Evolutionary conservation across 2,797 vertebrate species (phyloP).

Genomic region (Apogon hyalosoma): DNA sequence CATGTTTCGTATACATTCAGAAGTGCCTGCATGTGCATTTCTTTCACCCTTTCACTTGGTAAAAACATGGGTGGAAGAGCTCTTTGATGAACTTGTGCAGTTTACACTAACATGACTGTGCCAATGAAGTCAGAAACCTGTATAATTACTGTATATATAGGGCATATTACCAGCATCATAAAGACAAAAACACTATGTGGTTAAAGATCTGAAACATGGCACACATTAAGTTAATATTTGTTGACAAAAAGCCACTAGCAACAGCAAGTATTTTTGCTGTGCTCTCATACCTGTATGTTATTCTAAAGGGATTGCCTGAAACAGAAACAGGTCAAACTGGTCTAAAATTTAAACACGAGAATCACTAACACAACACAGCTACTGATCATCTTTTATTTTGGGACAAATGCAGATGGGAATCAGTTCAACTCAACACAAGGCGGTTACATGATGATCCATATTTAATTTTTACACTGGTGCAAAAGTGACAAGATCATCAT

Average conservation of each 20-base stretch:
- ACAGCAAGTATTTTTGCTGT: slow-evolving; percentile 10
- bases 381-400: not conserved
- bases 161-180: no score
- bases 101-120: slow-evolving; percentile 16
- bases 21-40: slow-evolving; percentile 49
- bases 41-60: slow-evolving; percentile 18
- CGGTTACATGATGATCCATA: no score
- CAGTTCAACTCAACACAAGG: not conserved
- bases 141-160: no score
- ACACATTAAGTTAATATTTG: slow-evolving; percentile 22
- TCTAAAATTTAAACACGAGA: slow-evolving; percentile 64
- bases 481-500: no score
- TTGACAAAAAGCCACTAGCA: slow-evolving; percentile 46
- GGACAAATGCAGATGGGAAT: not conserved
- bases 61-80: slow-evolving; percentile 45
- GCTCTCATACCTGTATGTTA: slow-evolving; percentile 58
- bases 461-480: no score
- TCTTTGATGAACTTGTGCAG: slow-evolving; percentile 17
- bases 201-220: not conserved
- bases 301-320: slow-evolving; percentile 65
- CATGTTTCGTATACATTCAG: slow-evolving; percentile 68
- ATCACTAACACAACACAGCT: slow-evolving; percentile 13
- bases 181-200: not conserved
- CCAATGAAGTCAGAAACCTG: not conserved
- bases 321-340: slow-evolving; percentile 79